Evolutionary conservation across 2,797 vertebrate genomes (phyloP).

Genomic region (Podarcis lilfordi): DNA sequence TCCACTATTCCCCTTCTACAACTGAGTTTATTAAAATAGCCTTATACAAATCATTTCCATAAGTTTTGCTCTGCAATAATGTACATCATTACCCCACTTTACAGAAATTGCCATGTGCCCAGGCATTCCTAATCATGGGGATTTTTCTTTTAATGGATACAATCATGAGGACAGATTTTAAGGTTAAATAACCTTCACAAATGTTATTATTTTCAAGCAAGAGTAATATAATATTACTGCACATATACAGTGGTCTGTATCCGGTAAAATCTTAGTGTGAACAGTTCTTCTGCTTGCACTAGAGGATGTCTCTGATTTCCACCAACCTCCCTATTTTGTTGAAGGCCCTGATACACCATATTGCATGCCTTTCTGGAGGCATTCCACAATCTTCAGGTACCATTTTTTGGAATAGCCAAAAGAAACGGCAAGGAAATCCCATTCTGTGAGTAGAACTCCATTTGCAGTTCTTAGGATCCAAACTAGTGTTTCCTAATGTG

Average conservation of each 20-base stretch:
- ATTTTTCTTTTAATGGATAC: neutral
- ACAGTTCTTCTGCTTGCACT: neutral
- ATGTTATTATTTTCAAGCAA: neutral
- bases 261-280: neutral
- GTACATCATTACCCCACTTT: neutral
- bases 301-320: neutral
- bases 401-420: neutral
- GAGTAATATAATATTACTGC: neutral
- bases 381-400: neutral
- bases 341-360: neutral
- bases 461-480: neutral
- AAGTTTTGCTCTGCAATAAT: neutral
- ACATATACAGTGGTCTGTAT: neutral
- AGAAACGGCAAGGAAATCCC: neutral
- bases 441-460: neutral
- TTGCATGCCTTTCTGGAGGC: neutral
- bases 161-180: neutral
- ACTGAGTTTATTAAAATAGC: neutral
- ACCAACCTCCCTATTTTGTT: neutral
- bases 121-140: neutral
- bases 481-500: neutral
- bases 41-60: conserved; percentile 11
- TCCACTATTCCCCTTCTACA: neutral
- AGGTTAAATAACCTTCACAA: neutral
- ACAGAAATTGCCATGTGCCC: neutral